Conservation (phyloP, 2,113 vertebrate species). For the Heterocephalus glaber region DNA sequence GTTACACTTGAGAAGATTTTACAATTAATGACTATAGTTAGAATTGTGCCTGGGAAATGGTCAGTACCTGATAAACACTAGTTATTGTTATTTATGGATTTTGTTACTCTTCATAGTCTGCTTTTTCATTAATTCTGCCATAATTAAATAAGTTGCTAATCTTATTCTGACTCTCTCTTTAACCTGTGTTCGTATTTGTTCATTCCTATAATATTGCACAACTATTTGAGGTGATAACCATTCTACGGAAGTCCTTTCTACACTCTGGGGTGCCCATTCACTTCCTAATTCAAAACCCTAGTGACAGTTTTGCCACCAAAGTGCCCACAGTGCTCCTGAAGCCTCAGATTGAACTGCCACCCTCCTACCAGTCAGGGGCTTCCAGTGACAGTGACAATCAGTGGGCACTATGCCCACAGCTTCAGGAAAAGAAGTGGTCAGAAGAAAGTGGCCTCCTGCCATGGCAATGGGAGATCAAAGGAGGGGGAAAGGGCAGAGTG, state of each 20-base stretch:
- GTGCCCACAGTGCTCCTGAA: too few relatives aligned
- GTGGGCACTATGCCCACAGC: background rate
- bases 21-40: background rate
- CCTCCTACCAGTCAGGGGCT: background rate
- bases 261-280: fast-evolving
- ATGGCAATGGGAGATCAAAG: fast-evolving
- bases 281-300: background rate
- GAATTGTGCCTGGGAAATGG: background rate
- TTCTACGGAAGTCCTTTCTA: too few relatives aligned
- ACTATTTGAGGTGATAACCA: too few relatives aligned
- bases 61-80: background rate
- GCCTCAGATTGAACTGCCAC: background rate
- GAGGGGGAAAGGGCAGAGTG: background rate
- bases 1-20: background rate
- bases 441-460: background rate
- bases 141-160: background rate
- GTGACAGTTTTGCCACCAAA: background rate
- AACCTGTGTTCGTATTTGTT: background rate
- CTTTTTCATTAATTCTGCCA: background rate
- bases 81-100: background rate
- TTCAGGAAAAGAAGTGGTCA: background rate
- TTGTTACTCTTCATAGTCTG: background rate
- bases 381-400: too few relatives aligned
- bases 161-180: background rate
- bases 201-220: background rate